Evolutionary conservation across 2,888 invertebrate species (phyloP).

Genomic region (Cetonia aurata): DNA sequence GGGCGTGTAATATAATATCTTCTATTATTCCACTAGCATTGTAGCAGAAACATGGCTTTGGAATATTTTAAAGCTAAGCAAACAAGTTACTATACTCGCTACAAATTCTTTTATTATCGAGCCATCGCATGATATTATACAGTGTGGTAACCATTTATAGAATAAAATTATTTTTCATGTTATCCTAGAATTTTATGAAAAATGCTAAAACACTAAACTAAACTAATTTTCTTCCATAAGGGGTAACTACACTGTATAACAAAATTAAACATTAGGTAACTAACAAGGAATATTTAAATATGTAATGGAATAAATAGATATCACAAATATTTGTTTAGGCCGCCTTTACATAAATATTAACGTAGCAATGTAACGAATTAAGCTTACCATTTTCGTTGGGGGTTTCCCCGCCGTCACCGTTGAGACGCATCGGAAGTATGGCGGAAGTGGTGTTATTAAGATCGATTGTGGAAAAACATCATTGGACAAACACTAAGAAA

Average conservation of each 20-base stretch:
- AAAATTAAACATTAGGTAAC: not conserved
- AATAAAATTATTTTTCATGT: no score
- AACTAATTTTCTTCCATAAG: no score
- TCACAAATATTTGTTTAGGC: not conserved
- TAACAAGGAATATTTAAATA: no score
- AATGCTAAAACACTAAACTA: no score
- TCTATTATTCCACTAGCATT: no score
- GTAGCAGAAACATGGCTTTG: no score
- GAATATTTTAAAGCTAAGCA: no score
- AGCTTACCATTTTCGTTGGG: constrained; percentile 63
- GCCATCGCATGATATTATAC: not conserved
- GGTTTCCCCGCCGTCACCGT: constrained; percentile 63
- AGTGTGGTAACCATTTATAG: no score
- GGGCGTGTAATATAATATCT: no score
- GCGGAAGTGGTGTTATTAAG: constrained; percentile 44
- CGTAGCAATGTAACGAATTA: not conserved
- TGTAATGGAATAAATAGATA: no score
- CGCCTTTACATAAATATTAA: not conserved
- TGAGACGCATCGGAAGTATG: constrained; percentile 60
- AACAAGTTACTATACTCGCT: not conserved
- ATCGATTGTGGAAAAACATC: constrained; percentile 41
- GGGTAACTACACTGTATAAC: no score
- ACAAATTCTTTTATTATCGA: constrained; percentile 8
- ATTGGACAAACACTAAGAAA: constrained; percentile 32
- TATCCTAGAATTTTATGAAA: no score